Conservation (phyloP, 2,113 vertebrate genomes). For the Sceloporus undulatus region DNA sequence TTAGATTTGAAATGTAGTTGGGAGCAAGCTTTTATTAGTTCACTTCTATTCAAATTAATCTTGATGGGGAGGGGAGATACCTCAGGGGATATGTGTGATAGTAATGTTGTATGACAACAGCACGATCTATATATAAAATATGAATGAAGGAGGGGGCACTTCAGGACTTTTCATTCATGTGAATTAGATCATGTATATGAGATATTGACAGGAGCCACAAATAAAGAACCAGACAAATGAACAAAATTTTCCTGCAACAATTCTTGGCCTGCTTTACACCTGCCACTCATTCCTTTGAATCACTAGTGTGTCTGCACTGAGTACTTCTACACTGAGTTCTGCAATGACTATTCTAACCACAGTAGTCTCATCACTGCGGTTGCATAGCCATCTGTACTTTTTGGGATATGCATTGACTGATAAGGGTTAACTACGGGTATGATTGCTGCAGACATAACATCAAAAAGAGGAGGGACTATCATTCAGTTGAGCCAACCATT, state of each 20-base stretch:
- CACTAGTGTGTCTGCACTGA: background rate
- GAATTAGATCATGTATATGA: constrained; percentile 37
- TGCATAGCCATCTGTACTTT: too few species aligned
- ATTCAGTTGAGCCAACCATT: too few species aligned
- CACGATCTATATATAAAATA: constrained; percentile 43
- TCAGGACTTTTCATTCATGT: constrained; percentile 54
- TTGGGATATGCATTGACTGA: too few species aligned
- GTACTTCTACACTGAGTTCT: background rate
- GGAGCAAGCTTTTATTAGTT: constrained; percentile 16
- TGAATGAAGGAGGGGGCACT: constrained; percentile 52
- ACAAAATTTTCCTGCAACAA: background rate
- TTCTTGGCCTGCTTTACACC: background rate
- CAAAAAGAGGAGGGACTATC: too few species aligned
- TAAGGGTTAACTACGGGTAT: too few species aligned
- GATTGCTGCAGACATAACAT: too few species aligned
- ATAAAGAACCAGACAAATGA: background rate
- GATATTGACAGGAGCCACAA: background rate
- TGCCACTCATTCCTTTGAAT: background rate
- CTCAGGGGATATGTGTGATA: constrained; percentile 18
- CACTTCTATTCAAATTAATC: constrained; percentile 17
- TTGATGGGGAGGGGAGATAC: background rate
- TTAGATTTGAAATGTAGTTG: background rate
- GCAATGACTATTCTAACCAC: background rate
- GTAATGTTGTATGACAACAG: constrained; percentile 60
- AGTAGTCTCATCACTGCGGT: too few species aligned